Evolutionary conservation across 1,140 invertebrate species (phyloP).

Genomic region (Melitaea cinxia): DNA sequence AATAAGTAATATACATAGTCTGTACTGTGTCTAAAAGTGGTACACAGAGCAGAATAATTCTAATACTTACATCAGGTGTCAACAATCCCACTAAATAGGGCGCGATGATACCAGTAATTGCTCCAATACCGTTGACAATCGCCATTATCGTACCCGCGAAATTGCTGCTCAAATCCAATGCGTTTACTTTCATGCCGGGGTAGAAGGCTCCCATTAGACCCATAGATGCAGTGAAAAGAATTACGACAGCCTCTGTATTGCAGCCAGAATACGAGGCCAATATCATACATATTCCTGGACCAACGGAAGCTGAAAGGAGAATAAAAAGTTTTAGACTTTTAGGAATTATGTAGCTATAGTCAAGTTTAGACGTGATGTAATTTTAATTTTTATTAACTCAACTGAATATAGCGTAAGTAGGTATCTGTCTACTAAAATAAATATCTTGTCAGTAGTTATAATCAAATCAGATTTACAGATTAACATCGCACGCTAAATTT

Average conservation of each 20-base stretch:
- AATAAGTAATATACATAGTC: no score
- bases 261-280: constrained; percentile 89
- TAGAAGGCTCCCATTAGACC: constrained; percentile 87
- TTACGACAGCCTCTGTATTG: constrained; percentile 83
- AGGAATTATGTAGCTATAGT: no score
- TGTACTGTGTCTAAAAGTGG: no score
- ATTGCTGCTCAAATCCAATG: constrained; percentile 89
- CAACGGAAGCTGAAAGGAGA: constrained; percentile 76
- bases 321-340: neutral
- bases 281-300: constrained; percentile 89
- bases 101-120: constrained; percentile 87
- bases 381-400: no score
- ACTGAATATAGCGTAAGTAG: no score
- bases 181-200: constrained; percentile 87
- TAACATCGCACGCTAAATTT: no score
- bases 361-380: no score
- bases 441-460: no score
- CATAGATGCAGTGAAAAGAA: constrained; percentile 86
- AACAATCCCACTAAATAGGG: constrained; percentile 90
- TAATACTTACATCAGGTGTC: constrained; percentile 85
- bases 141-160: constrained; percentile 91
- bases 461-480: no score
- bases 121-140: constrained; percentile 89
- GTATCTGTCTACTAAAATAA: no score
- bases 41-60: no score